Percentiles rank a stretch among this genome's conserved stretches.
Conservation (phyloP, 1,140 invertebrate genomes). For the Notospermus geniculatus region DNA sequence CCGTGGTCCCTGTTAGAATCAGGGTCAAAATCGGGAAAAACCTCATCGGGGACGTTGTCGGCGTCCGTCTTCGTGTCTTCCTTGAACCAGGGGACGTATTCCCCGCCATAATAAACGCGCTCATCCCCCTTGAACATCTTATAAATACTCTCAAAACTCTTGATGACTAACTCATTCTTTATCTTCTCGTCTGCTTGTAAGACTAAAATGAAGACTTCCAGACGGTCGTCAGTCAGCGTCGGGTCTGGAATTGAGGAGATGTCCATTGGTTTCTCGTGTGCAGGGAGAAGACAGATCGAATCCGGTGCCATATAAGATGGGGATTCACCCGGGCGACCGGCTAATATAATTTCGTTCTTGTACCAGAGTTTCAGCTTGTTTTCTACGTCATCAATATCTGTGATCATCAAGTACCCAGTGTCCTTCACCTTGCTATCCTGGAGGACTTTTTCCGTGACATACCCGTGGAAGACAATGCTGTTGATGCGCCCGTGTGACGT, state of each 20-base stretch:
- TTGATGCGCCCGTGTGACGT: slow-evolving; percentile 1
- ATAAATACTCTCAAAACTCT: slow-evolving; percentile 11
- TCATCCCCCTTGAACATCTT: not conserved
- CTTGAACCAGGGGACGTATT: not conserved
- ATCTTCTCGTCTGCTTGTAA: slow-evolving; percentile 4
- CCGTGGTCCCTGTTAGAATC: too few relatives aligned
- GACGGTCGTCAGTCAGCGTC: not conserved
- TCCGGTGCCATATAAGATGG: slow-evolving; percentile 4
- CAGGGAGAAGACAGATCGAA: slow-evolving; percentile 4
- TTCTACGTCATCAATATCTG: slow-evolving; percentile 2
- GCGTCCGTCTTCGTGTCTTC: not conserved
- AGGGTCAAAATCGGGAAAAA: too few relatives aligned
- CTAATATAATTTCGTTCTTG: slow-evolving; percentile 7
- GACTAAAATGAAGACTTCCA: slow-evolving; percentile 1
- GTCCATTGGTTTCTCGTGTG: not conserved
- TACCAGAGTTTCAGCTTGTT: slow-evolving; percentile 4
- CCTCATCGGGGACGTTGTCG: not conserved
- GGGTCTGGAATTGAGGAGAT: slow-evolving; percentile 3
- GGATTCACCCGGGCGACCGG: not conserved
- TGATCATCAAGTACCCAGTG: slow-evolving; percentile 3
- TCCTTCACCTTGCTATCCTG: slow-evolving; percentile 4
- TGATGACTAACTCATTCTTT: not conserved
- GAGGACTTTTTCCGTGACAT: slow-evolving; percentile 6
- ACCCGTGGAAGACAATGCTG: slow-evolving; percentile 1
- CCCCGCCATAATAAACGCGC: not conserved